Base-by-base conservation (phyloP, 2,113 vertebrate genomes). In the Dipodomys ordii region DNA sequence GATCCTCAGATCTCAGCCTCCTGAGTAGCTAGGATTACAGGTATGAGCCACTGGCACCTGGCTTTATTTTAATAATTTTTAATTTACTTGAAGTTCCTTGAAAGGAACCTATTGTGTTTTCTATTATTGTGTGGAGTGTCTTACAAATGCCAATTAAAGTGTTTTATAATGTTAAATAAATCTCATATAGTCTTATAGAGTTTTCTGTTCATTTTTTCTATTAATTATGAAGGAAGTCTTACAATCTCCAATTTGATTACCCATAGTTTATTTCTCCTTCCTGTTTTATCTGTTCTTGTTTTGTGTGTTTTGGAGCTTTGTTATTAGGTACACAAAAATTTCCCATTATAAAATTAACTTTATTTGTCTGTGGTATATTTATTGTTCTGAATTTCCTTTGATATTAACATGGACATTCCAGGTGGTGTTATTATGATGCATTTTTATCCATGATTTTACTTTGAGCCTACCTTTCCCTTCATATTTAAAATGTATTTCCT, bases 371-470 rank as follows among this genome's bases (percentile, higher is more conserved):
- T 84, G 23, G 12, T 92, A 78, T 79, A 79, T 12, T 32, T 83
- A 28, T 35, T 72, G 25, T 44, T 88, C 73, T 92, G n/a, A 73
- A 68, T 94, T 88, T 73, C 65, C 57, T 90, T 90, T 76, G 73
- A 16, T 65, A 13, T 57, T 57, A 15, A 15, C 53, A 16, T 57
- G 15, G 53, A 13, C 53, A 15, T 57, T 57, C 53, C 53, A 57
- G 53, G 11, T 57, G 53, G n/a, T 71, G 49, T 83, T 44, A 27
- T 69, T 57, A 49, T 83, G 25, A 57, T 83, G 30, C 67, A 44
- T 83, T 32, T 67, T 87, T 88, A 35, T n/a, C 27, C 16, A 57
- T 68, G 78, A 32, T 57, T 94, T 88, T 62, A 18, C 64, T 88
- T 91, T 88, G 71, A 94, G 27, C 27, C 27, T 32, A 7, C 35